These are phyloP conservation scores for Coelogynopora nodosa DNA, from an alignment of 2,888 invertebrate species.

Conservation along the genomic window DNA sequence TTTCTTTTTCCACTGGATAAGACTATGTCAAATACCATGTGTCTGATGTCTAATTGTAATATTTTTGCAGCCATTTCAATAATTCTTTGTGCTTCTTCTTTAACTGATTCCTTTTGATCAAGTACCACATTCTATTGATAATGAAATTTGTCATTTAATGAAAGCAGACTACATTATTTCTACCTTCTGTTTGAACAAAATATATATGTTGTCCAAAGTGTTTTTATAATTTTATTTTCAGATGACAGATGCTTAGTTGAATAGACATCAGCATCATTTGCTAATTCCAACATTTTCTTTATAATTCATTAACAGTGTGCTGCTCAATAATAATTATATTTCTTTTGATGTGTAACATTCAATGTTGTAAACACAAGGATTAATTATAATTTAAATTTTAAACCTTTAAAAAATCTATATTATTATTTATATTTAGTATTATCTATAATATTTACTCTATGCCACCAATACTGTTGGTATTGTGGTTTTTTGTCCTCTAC, in stretches of 20 bases:
- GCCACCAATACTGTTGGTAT: too few species aligned
- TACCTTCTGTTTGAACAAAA: conserved; percentile 26
- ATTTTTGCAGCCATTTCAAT: not conserved
- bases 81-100: conserved; percentile 10
- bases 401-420: too few species aligned
- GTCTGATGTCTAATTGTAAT: not conserved
- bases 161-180: conserved; percentile 32
- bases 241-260: conserved; percentile 11
- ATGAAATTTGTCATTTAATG: conserved; percentile 17
- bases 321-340: too few species aligned
- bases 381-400: too few species aligned
- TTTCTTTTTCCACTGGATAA: not conserved
- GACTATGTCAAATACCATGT: not conserved
- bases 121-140: not conserved
- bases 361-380: too few species aligned
- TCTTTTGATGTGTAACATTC: too few species aligned
- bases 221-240: not conserved
- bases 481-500: too few species aligned
- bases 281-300: conserved; percentile 27
- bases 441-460: too few species aligned
- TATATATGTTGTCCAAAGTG: conserved; percentile 34
- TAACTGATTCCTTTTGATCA: not conserved
- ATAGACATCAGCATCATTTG: conserved; percentile 32
- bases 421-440: too few species aligned
- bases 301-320: not conserved